These are phyloP conservation scores for Rhamnusium bicolor DNA, from an alignment of 2,888 invertebrate genomes.

Conservation along the genomic window DNA sequence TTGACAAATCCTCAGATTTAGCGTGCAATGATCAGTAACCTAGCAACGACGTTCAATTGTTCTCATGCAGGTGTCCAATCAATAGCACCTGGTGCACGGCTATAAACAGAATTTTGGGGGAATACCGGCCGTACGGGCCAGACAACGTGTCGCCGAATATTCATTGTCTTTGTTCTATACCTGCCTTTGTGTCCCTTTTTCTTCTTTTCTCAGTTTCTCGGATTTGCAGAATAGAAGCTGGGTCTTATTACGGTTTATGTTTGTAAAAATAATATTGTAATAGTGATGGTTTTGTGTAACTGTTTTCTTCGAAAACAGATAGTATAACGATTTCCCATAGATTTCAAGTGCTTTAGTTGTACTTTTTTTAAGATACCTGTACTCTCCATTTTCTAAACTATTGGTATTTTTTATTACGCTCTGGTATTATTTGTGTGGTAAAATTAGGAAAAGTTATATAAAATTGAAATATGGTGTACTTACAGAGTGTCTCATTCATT, in stretches of 20 bases:
- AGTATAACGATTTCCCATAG: conserved; percentile 16
- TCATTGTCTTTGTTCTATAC: conserved; percentile 43
- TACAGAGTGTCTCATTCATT: too few relatives aligned
- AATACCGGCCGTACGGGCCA: conserved; percentile 61
- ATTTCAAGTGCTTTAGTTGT: conserved; percentile 6
- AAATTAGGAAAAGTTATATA: too few relatives aligned
- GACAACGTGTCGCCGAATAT: conserved; percentile 64
- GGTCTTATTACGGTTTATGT: conserved; percentile 13
- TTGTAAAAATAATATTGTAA: conserved; percentile 21
- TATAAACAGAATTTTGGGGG: conserved; percentile 62
- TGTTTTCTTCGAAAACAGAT: conserved; percentile 28
- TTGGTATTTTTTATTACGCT: too few relatives aligned
- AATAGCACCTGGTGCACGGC: conserved; percentile 68
- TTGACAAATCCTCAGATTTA: conserved; percentile 69
- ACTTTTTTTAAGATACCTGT: not conserved
- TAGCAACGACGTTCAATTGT: conserved; percentile 70
- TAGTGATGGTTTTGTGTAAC: not conserved
- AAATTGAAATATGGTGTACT: too few relatives aligned
- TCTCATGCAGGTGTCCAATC: conserved; percentile 71
- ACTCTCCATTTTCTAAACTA: not conserved
- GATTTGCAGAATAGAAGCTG: conserved; percentile 4
- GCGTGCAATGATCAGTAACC: conserved; percentile 68
- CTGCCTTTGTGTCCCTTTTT: not conserved
- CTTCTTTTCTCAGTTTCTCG: conserved; percentile 22
- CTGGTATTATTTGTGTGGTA: too few relatives aligned